Evolutionary conservation across 2,888 invertebrate genomes (phyloP), one percentile per base, ranked within the genome.

Genomic region (Parapristionchus giblindavisi): DNA sequence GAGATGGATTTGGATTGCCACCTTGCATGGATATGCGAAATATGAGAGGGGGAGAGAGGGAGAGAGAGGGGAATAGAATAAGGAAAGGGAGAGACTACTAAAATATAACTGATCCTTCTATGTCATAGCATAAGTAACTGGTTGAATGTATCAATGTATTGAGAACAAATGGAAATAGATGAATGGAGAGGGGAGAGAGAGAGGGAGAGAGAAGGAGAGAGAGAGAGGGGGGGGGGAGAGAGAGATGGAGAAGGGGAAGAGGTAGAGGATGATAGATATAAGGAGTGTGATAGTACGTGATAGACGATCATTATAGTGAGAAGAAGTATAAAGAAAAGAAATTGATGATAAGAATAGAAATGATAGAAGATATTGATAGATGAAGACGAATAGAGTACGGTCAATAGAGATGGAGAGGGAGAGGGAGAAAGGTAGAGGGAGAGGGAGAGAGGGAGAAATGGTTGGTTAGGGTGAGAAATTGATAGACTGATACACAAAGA

Each of bases 51-150:
- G n/a, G n/a, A n/a, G n/a, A n/a, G n/a, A n/a, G n/a, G n/a, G n/a
- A n/a, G n/a, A n/a, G n/a, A n/a, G 8, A 27, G 21, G 5, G 38
- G 56, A 71, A 40, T 56, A 40, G 36, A 71, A 56, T 34, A 56
- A 29, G 40, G 40, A 40, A 29, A n/a, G 63, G 43, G 14, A 3
- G 63, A 38, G 58, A 14, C 3, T 34, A 60, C 3, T 40, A 61
- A 40, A 24, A 40, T 40, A 24, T 61, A 43, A 17, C 43, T 14
- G 43, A 8, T 43, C 17, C 17, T 17, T 14, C 43, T 17, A 43
- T 43, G 43, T 17, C 6, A 56, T 8, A 56, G 56, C 14, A 56
- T 24, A 24, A n/a, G n/a, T 6, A 24, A 56, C 6, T 14, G 21
- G 43, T 14, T 3, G 40, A 43, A 27, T n/a, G 43, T 14, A n/a